These are phyloP conservation scores for Perizoma flavofasciatum DNA, from an alignment of 2,888 invertebrate genomes.

Conservation along the genomic window DNA sequence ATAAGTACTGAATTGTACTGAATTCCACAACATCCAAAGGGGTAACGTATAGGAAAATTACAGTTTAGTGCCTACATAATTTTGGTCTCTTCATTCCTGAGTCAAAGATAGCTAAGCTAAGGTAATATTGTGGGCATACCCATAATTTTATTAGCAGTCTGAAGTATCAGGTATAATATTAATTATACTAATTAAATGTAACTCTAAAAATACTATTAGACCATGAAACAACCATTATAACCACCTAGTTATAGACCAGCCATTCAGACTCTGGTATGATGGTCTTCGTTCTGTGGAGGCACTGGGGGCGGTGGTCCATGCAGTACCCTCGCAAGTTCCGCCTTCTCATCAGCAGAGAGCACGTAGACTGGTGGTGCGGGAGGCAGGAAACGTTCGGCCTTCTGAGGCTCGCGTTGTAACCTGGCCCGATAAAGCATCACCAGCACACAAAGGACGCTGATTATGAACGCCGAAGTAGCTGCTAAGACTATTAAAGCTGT, in stretches of 20 bases:
- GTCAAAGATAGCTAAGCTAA: constrained; percentile 13
- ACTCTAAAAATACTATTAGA: constrained; percentile 20
- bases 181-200: not conserved
- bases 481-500: constrained; percentile 90
- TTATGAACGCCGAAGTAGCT: constrained; percentile 91
- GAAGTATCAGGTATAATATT: not conserved
- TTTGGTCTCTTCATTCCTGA: constrained; percentile 19
- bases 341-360: constrained; percentile 86
- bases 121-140: constrained; percentile 2
- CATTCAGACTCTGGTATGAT: constrained; percentile 56
- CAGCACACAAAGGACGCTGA: constrained; percentile 89
- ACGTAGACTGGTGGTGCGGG: constrained; percentile 87
- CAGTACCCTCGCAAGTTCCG: constrained; percentile 74
- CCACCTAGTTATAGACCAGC: constrained; percentile 2
- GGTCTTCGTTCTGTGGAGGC: constrained; percentile 52
- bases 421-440: constrained; percentile 88
- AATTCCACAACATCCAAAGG: constrained; percentile 44
- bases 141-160: not conserved
- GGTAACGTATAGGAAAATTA: constrained; percentile 38
- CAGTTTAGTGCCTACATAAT: constrained; percentile 11
- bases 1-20: constrained; percentile 54
- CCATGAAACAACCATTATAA: constrained; percentile 1
- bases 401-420: constrained; percentile 78
- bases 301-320: constrained; percentile 67
- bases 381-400: constrained; percentile 85